These are phyloP conservation scores for Alethe diademata DNA, from an alignment of 2,113 vertebrate genomes.

Conservation along the genomic window DNA sequence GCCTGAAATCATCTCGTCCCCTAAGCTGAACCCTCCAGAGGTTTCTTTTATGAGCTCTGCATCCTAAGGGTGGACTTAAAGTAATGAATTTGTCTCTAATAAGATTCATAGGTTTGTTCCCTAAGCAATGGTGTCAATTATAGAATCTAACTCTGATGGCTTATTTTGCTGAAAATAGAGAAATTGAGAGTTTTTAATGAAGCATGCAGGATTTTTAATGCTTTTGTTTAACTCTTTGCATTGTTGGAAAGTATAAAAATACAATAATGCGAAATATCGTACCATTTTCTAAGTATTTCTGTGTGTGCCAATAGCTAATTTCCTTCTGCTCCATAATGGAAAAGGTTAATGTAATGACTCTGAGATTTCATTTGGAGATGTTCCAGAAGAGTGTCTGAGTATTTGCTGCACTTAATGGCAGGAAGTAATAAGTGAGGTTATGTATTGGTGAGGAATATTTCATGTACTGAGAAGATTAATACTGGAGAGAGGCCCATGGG, in stretches of 20 bases:
- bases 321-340: constrained; percentile 36
- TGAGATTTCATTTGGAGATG: constrained; percentile 46
- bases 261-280: background rate
- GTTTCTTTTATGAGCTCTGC: constrained; percentile 78
- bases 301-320: constrained; percentile 38
- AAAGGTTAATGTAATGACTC: constrained; percentile 56
- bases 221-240: constrained; percentile 38
- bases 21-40: constrained; percentile 74
- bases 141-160: constrained; percentile 70
- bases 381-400: constrained; percentile 39
- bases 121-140: constrained; percentile 76
- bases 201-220: background rate
- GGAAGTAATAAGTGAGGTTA: constrained; percentile 57
- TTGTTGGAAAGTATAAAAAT: background rate
- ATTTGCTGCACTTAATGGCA: constrained; percentile 40
- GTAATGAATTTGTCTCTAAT: constrained; percentile 83
- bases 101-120: constrained; percentile 80
- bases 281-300: constrained; percentile 19
- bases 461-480: constrained; percentile 53
- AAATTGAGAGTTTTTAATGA: constrained; percentile 52
- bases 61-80: constrained; percentile 76
- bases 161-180: constrained; percentile 68
- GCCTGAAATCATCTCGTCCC: constrained; percentile 73
- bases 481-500: constrained; percentile 48
- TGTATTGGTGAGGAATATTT: constrained; percentile 58